Percentiles rank a stretch among this genome's conserved stretches.
Evolutionary conservation across 2,888 invertebrate genomes (phyloP).

Genomic region (Stenchaetothrips biformis): DNA sequence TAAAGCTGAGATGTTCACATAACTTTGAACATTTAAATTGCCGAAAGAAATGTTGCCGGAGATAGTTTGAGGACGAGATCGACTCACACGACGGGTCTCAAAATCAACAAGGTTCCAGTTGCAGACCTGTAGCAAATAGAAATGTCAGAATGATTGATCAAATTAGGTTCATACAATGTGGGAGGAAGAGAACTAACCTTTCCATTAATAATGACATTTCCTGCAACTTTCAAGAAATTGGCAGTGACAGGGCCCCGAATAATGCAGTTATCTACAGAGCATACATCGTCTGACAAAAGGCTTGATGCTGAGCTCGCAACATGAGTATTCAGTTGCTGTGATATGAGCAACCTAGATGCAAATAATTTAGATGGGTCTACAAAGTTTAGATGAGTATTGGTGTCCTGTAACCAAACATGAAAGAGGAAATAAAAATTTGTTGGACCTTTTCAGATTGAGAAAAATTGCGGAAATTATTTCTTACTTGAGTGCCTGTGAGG

Average conservation of each 20-base stretch:
- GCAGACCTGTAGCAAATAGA: neutral
- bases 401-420: neutral
- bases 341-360: neutral
- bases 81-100: neutral
- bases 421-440: no score
- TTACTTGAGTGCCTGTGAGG: neutral
- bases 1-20: neutral
- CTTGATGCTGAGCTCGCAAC: neutral
- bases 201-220: neutral
- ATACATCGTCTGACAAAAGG: neutral
- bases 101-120: neutral
- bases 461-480: neutral
- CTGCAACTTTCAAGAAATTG: neutral
- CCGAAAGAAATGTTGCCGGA: neutral
- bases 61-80: neutral
- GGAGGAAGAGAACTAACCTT: neutral
- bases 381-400: neutral
- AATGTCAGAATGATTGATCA: neutral
- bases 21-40: neutral
- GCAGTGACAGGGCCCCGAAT: neutral
- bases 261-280: neutral
- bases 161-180: neutral
- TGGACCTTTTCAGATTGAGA: no score
- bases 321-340: neutral
- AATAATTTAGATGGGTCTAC: neutral